Evolutionary conservation across 2,888 invertebrate species (phyloP), one percentile per base, ranked within the genome.

Genomic region (Andrena bucephala): DNA sequence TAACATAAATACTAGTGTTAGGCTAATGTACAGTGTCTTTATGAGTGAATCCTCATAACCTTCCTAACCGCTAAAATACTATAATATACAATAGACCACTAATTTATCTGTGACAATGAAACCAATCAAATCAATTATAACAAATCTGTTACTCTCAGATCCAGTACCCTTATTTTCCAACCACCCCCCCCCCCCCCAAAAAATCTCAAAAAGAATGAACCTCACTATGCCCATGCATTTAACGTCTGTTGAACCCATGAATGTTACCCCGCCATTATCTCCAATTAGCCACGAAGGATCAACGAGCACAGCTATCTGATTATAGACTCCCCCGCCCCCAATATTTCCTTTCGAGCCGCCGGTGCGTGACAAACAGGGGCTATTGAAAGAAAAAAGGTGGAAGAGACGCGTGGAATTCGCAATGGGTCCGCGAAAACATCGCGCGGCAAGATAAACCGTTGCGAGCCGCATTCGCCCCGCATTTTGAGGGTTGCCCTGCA

Each of bases 401-500:
- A 24, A 31, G 20, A 8, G 24, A 0, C 60, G 48, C 29, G 48
- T 31, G n/a, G 69, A 81, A 75, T 80, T 27, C 66, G 24, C 42
- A 75, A 82, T 62, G 65, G 42, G 5, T 29, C n/a, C 29, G 48
- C 69, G 57, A 68, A 71, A 57, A 71, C 73, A 80, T 66, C 71
- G 3, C 13, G 16, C 42, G 8, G 76, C 7, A 54, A 54, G 60
- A 86, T 85, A 81, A 86, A 83, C 77, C 85, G 68, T 54, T 24
- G 59, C 36, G 33, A 59, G 75, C 67, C 65, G 70, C 83, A 77
- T 79, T 74, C 81, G 66, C 72, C 59, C 72, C 65, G 76, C 70
- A 69, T 87, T 87, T 83, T 78, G 77, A 78, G 79, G 75, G 73
- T 77, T 80, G 83, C 77, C 42, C 78, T 80, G 82, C 74, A 86